Conservation (phyloP, 2,888 invertebrate genomes). For the Dryocosmus kuriphilus region DNA sequence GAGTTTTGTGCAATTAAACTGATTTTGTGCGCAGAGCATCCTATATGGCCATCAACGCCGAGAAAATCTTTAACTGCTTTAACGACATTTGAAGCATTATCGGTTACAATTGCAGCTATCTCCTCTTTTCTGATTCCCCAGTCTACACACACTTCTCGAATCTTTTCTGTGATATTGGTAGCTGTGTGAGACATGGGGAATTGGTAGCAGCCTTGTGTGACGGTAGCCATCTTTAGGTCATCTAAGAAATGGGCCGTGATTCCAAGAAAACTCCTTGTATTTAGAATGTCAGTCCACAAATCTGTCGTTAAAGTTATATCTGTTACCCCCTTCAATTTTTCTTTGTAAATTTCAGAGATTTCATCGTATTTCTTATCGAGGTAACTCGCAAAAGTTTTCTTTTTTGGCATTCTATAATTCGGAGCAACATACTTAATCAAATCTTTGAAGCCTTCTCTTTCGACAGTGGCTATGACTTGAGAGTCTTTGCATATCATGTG, state of each 20-base stretch:
- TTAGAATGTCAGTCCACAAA: conserved; percentile 55
- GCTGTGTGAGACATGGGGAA: neutral
- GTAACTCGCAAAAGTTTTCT: conserved; percentile 43
- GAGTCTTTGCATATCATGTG: conserved; percentile 51
- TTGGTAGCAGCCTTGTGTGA: conserved; percentile 44
- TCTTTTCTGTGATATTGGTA: neutral
- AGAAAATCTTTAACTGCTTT: conserved; percentile 49
- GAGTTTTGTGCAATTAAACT: too few relatives aligned
- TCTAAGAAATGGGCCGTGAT: conserved; percentile 37
- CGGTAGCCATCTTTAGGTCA: neutral
- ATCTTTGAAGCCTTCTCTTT: conserved; percentile 48
- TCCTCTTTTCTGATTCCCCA: neutral
- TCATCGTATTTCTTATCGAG: conserved; percentile 42
- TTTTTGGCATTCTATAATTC: conserved; percentile 44
- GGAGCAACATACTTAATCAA: conserved; percentile 44
- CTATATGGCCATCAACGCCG: conserved; percentile 57
- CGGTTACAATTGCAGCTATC: conserved; percentile 43
- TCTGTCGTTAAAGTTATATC: conserved; percentile 50
- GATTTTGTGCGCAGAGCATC: too few relatives aligned
- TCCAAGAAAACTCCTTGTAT: conserved; percentile 43
- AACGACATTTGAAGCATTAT: conserved; percentile 51
- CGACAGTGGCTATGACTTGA: conserved; percentile 43
- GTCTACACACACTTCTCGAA: neutral
- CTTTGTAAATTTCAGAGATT: conserved; percentile 29
- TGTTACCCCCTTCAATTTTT: conserved; percentile 42